Percentiles rank a stretch among this genome's conserved stretches.
phyloP scores from a whole-genome alignment of 2,113 vertebrate species.

The Benitochromis conjunctus region DNA sequence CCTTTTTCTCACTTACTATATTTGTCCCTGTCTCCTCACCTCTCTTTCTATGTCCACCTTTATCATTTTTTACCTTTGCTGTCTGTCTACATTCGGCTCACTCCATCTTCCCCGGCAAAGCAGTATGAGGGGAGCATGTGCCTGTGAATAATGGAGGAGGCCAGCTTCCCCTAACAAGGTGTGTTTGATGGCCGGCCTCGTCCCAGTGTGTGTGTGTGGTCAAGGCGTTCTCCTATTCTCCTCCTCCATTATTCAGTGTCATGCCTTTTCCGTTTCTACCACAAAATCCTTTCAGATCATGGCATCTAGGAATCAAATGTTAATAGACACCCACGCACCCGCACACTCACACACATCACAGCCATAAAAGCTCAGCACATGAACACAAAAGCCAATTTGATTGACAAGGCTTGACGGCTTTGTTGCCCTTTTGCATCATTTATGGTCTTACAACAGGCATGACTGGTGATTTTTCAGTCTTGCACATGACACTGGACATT shows the following conservation, averaged over 20 bases:
- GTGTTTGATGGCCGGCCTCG: slow-evolving; percentile 51
- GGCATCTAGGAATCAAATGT: slow-evolving; percentile 58
- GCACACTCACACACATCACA: not conserved
- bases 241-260: slow-evolving; percentile 61
- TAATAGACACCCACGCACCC: slow-evolving; percentile 30
- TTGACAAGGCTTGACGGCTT: slow-evolving; percentile 32
- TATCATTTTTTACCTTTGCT: slow-evolving; percentile 8
- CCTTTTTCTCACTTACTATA: slow-evolving; percentile 39
- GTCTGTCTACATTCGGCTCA: slow-evolving; percentile 24
- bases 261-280: slow-evolving; percentile 44
- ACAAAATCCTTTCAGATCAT: slow-evolving; percentile 64
- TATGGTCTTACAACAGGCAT: slow-evolving; percentile 15
- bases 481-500: slow-evolving; percentile 3
- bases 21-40: slow-evolving; percentile 18
- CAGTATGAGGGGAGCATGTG: slow-evolving; percentile 28
- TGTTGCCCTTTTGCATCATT: slow-evolving; percentile 46
- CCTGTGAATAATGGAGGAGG: slow-evolving; percentile 60
- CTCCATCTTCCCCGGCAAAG: slow-evolving; percentile 29
- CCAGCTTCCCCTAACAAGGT: slow-evolving; percentile 54
- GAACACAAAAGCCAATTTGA: slow-evolving; percentile 2
- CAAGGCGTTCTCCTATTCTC: slow-evolving; percentile 36
- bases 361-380: not conserved
- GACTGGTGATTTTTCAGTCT: slow-evolving; percentile 20
- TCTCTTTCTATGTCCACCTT: slow-evolving; percentile 15
- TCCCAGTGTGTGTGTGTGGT: slow-evolving; percentile 2